A percentile compares a stretch with the other conserved stretches of the same genome.
Conservation (phyloP, 2,113 vertebrate genomes). For the Siniperca knerii region DNA sequence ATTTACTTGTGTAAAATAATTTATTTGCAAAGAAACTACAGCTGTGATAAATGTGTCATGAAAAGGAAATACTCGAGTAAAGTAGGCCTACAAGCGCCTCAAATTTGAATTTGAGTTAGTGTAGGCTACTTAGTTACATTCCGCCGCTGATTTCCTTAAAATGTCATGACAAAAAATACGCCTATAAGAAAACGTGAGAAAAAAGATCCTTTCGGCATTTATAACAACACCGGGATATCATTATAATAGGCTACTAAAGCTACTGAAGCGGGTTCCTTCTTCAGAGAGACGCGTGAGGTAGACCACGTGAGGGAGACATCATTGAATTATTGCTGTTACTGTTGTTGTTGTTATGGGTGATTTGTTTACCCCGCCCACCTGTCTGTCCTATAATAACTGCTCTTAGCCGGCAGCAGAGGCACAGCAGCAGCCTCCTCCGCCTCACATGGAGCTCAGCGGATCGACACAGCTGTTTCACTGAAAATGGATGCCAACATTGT, state of each 20-base stretch:
- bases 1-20: neutral
- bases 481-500: conserved; percentile 87
- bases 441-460: conserved; percentile 10
- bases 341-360: neutral
- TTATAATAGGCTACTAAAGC: neutral
- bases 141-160: neutral
- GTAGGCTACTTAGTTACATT: neutral
- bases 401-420: neutral
- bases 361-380: conserved; percentile 54
- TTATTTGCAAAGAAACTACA: no score
- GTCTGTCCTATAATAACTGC: conserved; percentile 31
- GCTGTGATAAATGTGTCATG: neutral
- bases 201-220: neutral
- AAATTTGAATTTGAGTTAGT: no score
- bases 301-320: conserved; percentile 30
- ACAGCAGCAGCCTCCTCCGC: conserved; percentile 12
- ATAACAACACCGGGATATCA: neutral
- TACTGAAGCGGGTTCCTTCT: no score
- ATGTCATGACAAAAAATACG: neutral
- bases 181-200: neutral
- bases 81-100: neutral
- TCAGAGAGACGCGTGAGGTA: neutral
- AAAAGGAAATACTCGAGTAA: neutral
- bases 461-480: conserved; percentile 17
- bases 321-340: neutral